Conservation (phyloP, 1,140 invertebrate genomes). For the Rhyzopertha dominica region DNA sequence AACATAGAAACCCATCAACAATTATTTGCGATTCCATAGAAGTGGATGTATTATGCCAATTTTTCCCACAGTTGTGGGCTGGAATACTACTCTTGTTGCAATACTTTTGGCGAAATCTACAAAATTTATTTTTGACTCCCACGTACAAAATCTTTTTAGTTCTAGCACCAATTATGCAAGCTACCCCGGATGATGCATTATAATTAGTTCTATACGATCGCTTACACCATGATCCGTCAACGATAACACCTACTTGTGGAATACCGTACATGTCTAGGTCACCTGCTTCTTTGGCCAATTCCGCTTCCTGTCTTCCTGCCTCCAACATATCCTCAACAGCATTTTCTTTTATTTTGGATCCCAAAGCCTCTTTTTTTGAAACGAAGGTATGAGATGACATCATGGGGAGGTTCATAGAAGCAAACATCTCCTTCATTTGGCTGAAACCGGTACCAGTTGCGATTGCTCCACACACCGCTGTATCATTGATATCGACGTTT, state of each 20-base stretch:
- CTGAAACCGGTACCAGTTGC: too few species aligned
- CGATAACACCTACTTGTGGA: slow-evolving; percentile 29
- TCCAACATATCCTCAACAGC: slow-evolving; percentile 15
- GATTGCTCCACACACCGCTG: background rate
- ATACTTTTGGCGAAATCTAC: slow-evolving; percentile 34
- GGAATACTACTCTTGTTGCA: too few species aligned
- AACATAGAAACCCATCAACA: slow-evolving; percentile 37
- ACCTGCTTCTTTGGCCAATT: slow-evolving; percentile 19
- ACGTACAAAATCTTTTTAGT: slow-evolving; percentile 39
- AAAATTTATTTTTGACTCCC: slow-evolving; percentile 37
- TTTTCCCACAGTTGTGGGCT: slow-evolving; percentile 20
- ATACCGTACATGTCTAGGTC: slow-evolving; percentile 22
- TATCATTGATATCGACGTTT: background rate
- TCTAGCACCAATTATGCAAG: slow-evolving; percentile 33
- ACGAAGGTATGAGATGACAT: slow-evolving; percentile 1
- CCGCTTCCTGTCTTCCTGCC: slow-evolving; percentile 22
- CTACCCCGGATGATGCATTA: slow-evolving; percentile 31
- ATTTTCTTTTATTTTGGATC: slow-evolving; percentile 6
- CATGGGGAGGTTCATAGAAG: background rate
- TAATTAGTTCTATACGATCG: slow-evolving; percentile 30
- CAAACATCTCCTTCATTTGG: background rate
- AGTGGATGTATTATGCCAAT: slow-evolving; percentile 26
- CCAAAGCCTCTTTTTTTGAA: background rate
- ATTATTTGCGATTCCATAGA: slow-evolving; percentile 41
- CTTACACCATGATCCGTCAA: slow-evolving; percentile 30